phyloP scores from a whole-genome alignment of 2,113 vertebrate species.

The Rhombomys opimus region DNA sequence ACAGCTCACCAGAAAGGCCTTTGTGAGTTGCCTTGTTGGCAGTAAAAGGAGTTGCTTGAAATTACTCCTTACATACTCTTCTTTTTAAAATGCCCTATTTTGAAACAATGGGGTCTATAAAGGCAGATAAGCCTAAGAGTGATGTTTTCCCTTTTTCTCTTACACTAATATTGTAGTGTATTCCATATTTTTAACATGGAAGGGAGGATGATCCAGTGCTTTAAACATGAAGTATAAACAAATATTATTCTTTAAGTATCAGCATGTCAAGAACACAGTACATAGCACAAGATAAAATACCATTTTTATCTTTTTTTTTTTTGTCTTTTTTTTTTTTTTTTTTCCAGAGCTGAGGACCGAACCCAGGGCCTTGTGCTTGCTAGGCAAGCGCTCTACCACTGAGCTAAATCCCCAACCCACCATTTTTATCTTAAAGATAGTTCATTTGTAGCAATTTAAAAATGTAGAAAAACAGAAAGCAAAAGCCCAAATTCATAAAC shows the following conservation, averaged over 20 bases:
- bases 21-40: background rate
- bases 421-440: background rate
- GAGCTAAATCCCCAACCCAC: too few species aligned
- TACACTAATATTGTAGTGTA: background rate
- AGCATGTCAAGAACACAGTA: constrained; percentile 30
- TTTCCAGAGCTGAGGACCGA: too few species aligned
- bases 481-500: constrained; percentile 9
- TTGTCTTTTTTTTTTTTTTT: too few species aligned
- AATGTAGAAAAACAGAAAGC: constrained; percentile 13
- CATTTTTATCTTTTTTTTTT: background rate
- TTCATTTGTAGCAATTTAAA: constrained; percentile 1
- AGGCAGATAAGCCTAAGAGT: constrained; percentile 10
- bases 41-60: background rate
- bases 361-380: too few species aligned
- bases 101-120: constrained; percentile 26
- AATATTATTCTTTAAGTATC: background rate
- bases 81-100: background rate
- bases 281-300: background rate
- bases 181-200: too few species aligned
- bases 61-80: background rate
- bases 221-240: constrained; percentile 32
- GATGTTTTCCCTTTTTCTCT: background rate
- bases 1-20: background rate
- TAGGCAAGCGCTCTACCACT: too few species aligned
- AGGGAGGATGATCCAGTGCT: background rate